Percentiles rank a stretch among this genome's conserved stretches.
These are phyloP conservation scores for Eudasyphora cyanicolor DNA, from an alignment of 2,888 invertebrate genomes.

Conservation along the genomic window DNA sequence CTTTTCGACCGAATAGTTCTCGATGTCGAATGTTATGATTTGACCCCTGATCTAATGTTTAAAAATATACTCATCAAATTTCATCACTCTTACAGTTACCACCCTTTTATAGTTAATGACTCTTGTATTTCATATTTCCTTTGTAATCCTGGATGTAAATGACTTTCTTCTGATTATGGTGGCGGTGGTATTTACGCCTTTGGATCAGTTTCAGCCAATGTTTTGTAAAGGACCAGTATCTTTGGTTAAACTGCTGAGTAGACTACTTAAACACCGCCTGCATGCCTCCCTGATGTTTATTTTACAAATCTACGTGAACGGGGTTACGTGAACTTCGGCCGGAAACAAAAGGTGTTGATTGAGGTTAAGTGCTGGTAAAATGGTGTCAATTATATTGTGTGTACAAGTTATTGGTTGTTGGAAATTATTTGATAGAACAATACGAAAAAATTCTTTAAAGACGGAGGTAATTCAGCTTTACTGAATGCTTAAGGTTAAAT, in stretches of 20 bases:
- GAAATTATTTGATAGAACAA: conserved; percentile 25
- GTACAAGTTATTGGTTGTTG: conserved; percentile 68
- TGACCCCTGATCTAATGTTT: no score
- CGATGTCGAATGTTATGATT: no score
- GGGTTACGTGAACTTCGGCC: conserved; percentile 15
- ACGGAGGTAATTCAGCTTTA: no score
- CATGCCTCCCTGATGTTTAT: background rate
- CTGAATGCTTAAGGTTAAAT: no score
- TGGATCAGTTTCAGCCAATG: conserved; percentile 31
- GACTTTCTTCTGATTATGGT: background rate
- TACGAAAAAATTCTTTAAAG: background rate
- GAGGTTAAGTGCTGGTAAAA: conserved; percentile 65
- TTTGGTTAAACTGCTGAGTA: conserved; percentile 27
- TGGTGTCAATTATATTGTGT: conserved; percentile 73
- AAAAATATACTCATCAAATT: no score
- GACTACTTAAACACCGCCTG: conserved; percentile 40
- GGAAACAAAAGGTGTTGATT: conserved; percentile 51
- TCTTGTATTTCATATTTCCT: background rate
- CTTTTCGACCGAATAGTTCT: no score
- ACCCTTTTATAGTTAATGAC: conserved; percentile 11
- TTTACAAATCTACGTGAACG: conserved; percentile 27
- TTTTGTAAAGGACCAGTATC: conserved; percentile 18
- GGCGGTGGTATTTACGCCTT: background rate
- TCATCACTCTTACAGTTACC: no score
- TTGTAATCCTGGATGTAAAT: conserved; percentile 2